Base-by-base conservation (phyloP, 2,888 invertebrate genomes). In the Sinopyrophorus schimmeli region DNA sequence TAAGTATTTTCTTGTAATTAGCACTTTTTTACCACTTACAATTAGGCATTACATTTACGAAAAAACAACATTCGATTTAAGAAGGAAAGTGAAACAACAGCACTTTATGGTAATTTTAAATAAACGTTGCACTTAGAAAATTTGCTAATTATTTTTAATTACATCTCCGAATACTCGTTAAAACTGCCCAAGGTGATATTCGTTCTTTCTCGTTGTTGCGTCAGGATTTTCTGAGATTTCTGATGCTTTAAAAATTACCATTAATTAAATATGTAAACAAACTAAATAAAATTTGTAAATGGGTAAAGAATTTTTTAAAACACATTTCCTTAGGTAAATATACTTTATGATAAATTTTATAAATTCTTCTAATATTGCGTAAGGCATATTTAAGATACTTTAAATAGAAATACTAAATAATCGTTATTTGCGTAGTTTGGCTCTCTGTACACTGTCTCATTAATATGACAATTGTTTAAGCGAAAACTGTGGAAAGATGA, bases 131-230 rank as follows among this genome's bases (percentile, higher is more conserved):
- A 39, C 20, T 39, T 28, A 27, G 20, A 28, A 28, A 11, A 39
- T 27, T 39, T 39, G 28, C 20, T 39, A 39, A 39, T 39, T 39
- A 39, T 39, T 39, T 39, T 39, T 39, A 39, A 39, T 39, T 39
- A 28, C 18, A 28, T 28, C 39, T 3, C 34, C 7, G 35, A 21
- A 23, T 35, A 23, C 20, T 23, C 23, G 35, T 20, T 15, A 10
- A 24, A 35, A 9, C 7, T 21, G 20, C 35, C 9, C 14, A 1
- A 23, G 23, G 23, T 15, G 20, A 9, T 23, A 15, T 35, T 14
- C 35, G 2, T 1, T 11, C 18, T 18, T n/a, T 39, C 7, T 17
- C 16, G n/a, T 21, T 34, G 9, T 28, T 28, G 14, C 14, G 10
- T 35, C 9, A 23, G 20, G 14, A 34, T 15, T 34, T 14, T 20